A percentile compares a stretch with the other conserved stretches of the same genome.
Conservation (phyloP, 2,888 invertebrate genomes). For the Patella caerulea region DNA sequence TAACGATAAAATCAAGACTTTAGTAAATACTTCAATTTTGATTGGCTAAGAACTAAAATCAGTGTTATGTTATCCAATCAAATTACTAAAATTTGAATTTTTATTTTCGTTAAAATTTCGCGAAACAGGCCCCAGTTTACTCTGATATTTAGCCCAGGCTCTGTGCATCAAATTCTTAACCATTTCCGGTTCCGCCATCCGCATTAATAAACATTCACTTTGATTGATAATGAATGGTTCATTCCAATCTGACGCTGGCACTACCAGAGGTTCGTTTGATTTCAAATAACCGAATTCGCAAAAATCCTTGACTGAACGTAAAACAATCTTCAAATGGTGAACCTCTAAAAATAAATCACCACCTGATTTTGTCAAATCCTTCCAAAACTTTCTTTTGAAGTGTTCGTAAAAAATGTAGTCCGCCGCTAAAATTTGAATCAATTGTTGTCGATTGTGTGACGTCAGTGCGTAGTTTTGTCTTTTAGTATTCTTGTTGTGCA, state of each 20-base stretch:
- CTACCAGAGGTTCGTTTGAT: slow-evolving; percentile 9
- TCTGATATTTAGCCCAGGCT: too few species aligned
- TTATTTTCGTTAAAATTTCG: too few species aligned
- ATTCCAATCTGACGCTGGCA: slow-evolving; percentile 35
- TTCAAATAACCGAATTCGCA: slow-evolving; percentile 12
- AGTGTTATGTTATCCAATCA: too few species aligned
- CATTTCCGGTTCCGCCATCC: slow-evolving; percentile 29
- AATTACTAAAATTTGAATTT: too few species aligned
- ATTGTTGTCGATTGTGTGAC: too few species aligned
- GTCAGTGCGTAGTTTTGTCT: too few species aligned
- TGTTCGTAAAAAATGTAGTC: slow-evolving; percentile 33
- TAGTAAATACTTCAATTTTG: too few species aligned
- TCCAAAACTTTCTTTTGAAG: slow-evolving; percentile 20
- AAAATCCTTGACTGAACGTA: slow-evolving; percentile 17
- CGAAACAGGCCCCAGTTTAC: too few species aligned
- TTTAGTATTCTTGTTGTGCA: too few species aligned
- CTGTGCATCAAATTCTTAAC: slow-evolving; percentile 17
- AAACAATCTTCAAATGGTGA: slow-evolving; percentile 16
- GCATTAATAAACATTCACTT: slow-evolving; percentile 33
- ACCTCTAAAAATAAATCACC: slow-evolving; percentile 28
- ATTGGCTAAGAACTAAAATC: too few species aligned
- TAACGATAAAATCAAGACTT: too few species aligned
- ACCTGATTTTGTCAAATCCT: slow-evolving; percentile 19
- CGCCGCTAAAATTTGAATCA: slow-evolving; percentile 13
- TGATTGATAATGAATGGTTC: slow-evolving; percentile 27